phyloP scores from a whole-genome alignment of 2,888 invertebrate genomes.

The Drepana falcataria region DNA sequence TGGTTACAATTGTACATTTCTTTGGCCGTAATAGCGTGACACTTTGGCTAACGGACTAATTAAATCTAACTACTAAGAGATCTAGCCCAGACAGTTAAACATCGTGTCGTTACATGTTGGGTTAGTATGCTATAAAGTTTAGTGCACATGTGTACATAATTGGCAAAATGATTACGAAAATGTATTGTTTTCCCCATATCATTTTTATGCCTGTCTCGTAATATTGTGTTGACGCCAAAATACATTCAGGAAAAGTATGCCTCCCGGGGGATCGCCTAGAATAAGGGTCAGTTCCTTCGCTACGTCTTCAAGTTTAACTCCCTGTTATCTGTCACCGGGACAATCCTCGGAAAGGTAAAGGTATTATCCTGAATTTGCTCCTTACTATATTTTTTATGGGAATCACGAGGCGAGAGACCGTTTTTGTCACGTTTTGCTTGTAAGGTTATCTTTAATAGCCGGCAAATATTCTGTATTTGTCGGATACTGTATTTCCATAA shows the following conservation, averaged over 20 bases:
- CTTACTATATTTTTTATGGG: background rate
- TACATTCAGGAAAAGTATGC: background rate
- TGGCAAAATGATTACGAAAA: too few relatives aligned
- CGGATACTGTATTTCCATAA: background rate
- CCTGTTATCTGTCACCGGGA: background rate
- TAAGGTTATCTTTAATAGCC: background rate
- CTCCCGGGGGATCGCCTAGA: background rate
- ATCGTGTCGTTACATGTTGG: too few relatives aligned
- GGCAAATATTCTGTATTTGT: too few relatives aligned
- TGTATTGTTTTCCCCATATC: too few relatives aligned
- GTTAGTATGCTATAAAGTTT: too few relatives aligned
- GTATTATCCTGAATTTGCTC: background rate
- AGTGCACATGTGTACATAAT: too few relatives aligned
- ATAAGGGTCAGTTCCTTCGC: background rate
- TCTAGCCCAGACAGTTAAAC: too few relatives aligned
- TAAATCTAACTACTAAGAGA: too few relatives aligned
- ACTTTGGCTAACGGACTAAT: background rate
- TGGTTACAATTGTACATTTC: slow-evolving; percentile 18
- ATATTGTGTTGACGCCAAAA: background rate
- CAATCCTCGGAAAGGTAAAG: background rate
- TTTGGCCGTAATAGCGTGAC: background rate
- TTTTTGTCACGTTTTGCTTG: background rate
- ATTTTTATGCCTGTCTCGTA: too few relatives aligned
- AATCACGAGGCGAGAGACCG: background rate
- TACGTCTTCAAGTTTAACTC: background rate